A percentile compares a stretch with the other conserved stretches of the same genome.
phyloP scores from a whole-genome alignment of 2,797 vertebrate genomes.

The Notamacropus eugenii region DNA sequence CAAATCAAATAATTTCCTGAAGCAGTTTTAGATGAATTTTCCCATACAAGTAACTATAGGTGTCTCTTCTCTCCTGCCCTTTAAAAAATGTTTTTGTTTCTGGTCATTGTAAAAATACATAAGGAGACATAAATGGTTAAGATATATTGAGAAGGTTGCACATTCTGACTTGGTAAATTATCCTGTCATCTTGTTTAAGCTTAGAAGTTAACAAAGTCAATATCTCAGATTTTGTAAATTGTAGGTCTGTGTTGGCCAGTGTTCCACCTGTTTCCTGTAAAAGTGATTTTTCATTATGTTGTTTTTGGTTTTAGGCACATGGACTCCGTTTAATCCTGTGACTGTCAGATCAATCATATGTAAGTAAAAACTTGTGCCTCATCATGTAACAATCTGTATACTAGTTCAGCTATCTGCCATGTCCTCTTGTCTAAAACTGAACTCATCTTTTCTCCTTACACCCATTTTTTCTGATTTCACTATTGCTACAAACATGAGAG shows the following conservation, averaged over 20 bases:
- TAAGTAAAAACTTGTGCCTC: slow-evolving; percentile 84
- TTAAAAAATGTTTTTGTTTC: not conserved
- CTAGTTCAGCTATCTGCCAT: not conserved
- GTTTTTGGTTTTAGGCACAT: slow-evolving; percentile 91
- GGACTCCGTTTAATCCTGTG: slow-evolving; percentile 98
- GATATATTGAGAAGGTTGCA: not conserved
- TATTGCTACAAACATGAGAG: not conserved
- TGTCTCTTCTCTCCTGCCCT: not conserved
- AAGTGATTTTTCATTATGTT: not conserved
- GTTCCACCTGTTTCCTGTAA: not conserved
- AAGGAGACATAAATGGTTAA: not conserved
- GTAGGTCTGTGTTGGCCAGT: not conserved
- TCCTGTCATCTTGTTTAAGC: not conserved
- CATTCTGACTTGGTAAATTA: no score
- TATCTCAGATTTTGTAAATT: rapidly evolving
- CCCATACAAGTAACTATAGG: not conserved
- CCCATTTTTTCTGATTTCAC: not conserved
- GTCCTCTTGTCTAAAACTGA: not conserved
- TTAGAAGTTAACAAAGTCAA: not conserved
- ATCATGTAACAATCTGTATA: not conserved
- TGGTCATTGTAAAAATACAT: not conserved
- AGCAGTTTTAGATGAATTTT: not conserved
- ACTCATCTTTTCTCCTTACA: not conserved
- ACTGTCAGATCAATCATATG: slow-evolving; percentile 97
- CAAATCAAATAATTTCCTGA: not conserved